A percentile compares a stretch with the other conserved stretches of the same genome.
These are phyloP conservation scores for Leptinotarsa haldemani DNA, from an alignment of 2,888 invertebrate species.

Conservation along the genomic window DNA sequence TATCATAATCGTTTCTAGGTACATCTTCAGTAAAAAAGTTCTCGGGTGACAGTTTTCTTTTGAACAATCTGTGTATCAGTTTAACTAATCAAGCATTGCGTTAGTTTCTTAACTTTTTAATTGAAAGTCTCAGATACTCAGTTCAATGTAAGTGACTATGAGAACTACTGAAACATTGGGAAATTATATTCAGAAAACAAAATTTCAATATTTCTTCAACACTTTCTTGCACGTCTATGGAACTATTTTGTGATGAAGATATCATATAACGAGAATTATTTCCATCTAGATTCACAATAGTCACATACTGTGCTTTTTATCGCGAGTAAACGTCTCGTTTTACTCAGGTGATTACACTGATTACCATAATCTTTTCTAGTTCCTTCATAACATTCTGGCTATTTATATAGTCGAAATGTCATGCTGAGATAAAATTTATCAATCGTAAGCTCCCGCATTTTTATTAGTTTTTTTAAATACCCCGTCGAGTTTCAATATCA, in stretches of 20 bases:
- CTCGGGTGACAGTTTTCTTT: too few relatives aligned
- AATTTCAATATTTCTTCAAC: too few relatives aligned
- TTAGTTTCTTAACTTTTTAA: too few relatives aligned
- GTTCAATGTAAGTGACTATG: too few relatives aligned
- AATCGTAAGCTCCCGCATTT: not conserved
- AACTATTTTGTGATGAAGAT: not conserved
- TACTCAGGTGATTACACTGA: not conserved
- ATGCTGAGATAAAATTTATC: not conserved
- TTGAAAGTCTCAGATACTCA: too few relatives aligned
- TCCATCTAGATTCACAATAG: not conserved
- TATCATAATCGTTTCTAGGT: too few relatives aligned
- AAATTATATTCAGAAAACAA: too few relatives aligned
- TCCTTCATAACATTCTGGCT: not conserved
- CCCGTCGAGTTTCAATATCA: too few relatives aligned
- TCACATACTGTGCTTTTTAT: not conserved
- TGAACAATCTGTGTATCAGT: too few relatives aligned
- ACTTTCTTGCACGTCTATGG: not conserved
- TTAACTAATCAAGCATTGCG: too few relatives aligned
- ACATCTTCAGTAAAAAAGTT: too few relatives aligned
- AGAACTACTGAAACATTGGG: too few relatives aligned
- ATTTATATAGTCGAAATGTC: not conserved
- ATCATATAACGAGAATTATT: not conserved
- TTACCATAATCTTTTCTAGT: conserved; percentile 1
- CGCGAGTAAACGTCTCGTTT: not conserved
- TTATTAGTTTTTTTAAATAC: not conserved